Percentiles rank a stretch among this genome's conserved stretches.
phyloP scores from a whole-genome alignment of 2,888 invertebrate species.

The Tetrapedia diversipes region DNA sequence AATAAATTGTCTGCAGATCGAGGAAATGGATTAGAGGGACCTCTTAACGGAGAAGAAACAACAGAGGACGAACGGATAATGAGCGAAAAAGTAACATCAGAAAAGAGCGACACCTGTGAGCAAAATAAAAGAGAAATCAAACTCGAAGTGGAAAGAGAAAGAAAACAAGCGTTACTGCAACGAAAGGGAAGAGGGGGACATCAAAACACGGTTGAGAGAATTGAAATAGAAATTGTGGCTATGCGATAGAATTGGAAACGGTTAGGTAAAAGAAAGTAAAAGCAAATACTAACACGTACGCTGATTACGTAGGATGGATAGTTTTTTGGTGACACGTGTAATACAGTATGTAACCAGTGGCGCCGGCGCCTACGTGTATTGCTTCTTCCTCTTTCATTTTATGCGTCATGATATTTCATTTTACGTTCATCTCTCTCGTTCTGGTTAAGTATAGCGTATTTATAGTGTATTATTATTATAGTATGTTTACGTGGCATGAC shows the following conservation, averaged over 20 bases:
- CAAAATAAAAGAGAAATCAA: background rate
- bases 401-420: background rate
- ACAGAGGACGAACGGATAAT: constrained; percentile 7
- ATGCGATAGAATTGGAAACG: too few relatives aligned
- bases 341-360: constrained; percentile 73
- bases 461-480: constrained; percentile 79
- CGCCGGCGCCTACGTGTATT: constrained; percentile 78
- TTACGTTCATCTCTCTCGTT: background rate
- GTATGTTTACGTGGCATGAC: constrained; percentile 78
- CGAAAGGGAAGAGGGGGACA: background rate
- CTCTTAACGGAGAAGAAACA: background rate
- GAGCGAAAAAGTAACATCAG: constrained; percentile 1
- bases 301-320: constrained; percentile 70
- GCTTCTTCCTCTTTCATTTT: constrained; percentile 59
- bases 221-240: too few relatives aligned
- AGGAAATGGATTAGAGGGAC: constrained; percentile 17
- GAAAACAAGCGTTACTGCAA: background rate
- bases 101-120: background rate
- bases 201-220: constrained; percentile 2
- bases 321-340: constrained; percentile 73
- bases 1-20: constrained; percentile 34
- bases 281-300: constrained; percentile 35
- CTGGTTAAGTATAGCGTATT: constrained; percentile 66
- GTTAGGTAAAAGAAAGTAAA: constrained; percentile 22
- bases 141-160: constrained; percentile 7